Conservation (phyloP, 2,888 invertebrate species). For the Chrysolina haemoptera region DNA sequence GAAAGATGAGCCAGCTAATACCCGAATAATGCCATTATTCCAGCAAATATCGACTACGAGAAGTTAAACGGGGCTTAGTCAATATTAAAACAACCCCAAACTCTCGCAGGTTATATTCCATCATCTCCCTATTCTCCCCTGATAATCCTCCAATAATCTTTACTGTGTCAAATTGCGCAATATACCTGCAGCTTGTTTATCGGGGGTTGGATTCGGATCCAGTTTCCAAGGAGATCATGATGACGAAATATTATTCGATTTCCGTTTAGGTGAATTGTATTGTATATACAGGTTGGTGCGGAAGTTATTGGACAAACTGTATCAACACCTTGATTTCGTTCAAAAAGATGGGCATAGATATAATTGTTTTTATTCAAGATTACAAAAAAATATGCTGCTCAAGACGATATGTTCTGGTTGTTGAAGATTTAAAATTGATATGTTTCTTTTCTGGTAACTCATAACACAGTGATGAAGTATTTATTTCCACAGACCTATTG, state of each 20-base stretch:
- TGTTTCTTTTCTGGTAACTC: no score
- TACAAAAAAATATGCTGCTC: no score
- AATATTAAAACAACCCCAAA: conserved; percentile 55
- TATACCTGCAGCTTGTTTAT: conserved; percentile 39
- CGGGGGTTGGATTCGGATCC: conserved; percentile 4
- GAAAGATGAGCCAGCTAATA: conserved; percentile 42
- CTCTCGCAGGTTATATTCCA: conserved; percentile 50
- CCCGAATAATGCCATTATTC: conserved; percentile 59
- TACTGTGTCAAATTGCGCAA: conserved; percentile 48
- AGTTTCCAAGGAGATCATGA: conserved; percentile 7
- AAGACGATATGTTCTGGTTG: no score
- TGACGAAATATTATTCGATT: not conserved
- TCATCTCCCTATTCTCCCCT: conserved; percentile 47
- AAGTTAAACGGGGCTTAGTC: conserved; percentile 56
- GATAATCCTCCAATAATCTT: conserved; percentile 50
- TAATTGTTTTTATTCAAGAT: no score
- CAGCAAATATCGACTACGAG: conserved; percentile 58
- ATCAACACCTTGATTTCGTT: no score
- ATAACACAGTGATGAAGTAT: no score
- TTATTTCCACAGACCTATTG: no score
- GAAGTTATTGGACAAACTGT: no score
- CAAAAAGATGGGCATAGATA: no score
- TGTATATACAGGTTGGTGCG: no score
- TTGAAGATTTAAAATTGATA: no score
- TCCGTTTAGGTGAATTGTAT: not conserved